A percentile compares a stretch with the other conserved stretches of the same genome.
These are phyloP conservation scores for Dinocampus coccinellae DNA, from an alignment of 2,888 invertebrate species.

Conservation along the genomic window DNA sequence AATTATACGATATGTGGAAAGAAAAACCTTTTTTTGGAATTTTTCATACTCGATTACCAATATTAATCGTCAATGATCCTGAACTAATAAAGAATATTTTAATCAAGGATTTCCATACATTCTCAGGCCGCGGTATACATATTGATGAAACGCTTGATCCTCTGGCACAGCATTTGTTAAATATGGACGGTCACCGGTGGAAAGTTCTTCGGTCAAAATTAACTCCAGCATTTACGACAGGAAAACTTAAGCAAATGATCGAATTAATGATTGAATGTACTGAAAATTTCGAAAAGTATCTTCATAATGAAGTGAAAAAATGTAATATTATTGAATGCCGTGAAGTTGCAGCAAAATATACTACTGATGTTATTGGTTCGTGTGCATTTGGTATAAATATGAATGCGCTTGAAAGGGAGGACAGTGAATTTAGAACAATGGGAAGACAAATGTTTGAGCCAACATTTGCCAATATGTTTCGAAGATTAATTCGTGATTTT, in stretches of 20 bases:
- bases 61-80: slow-evolving; percentile 58
- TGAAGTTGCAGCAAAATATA: slow-evolving; percentile 57
- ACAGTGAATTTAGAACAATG: slow-evolving; percentile 59
- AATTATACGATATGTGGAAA: slow-evolving; percentile 13
- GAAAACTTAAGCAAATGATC: slow-evolving; percentile 69
- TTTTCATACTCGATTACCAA: slow-evolving; percentile 58
- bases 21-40: slow-evolving; percentile 59
- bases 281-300: slow-evolving; percentile 62
- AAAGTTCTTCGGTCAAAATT: slow-evolving; percentile 68
- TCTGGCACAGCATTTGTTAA: slow-evolving; percentile 51
- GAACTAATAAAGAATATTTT: slow-evolving; percentile 57
- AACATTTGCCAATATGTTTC: slow-evolving; percentile 34
- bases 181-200: slow-evolving; percentile 68
- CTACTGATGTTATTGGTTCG: slow-evolving; percentile 65
- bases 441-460: slow-evolving; percentile 53
- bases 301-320: slow-evolving; percentile 53
- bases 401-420: slow-evolving; percentile 54
- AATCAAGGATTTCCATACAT: slow-evolving; percentile 62
- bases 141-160: slow-evolving; percentile 45
- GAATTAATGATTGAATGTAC: slow-evolving; percentile 67
- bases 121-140: slow-evolving; percentile 35
- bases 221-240: slow-evolving; percentile 68
- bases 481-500: slow-evolving; percentile 10
- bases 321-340: slow-evolving; percentile 34
- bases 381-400: slow-evolving; percentile 64